phyloP scores from a whole-genome alignment of 2,113 vertebrate species.

The Rousettus leschenaultii region DNA sequence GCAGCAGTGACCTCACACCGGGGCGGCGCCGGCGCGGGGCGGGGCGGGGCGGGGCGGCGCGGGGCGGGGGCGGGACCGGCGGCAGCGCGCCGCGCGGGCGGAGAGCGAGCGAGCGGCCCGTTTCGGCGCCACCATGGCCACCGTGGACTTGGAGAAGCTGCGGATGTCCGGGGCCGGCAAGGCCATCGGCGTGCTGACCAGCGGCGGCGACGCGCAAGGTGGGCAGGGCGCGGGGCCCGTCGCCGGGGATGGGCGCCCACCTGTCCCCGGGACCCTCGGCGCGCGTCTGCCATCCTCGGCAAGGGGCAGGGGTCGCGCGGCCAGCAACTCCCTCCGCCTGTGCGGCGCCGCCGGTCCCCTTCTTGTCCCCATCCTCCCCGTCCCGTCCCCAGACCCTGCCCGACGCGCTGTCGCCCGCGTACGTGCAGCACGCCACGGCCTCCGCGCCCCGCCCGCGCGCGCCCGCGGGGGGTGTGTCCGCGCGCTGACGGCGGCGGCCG shows the following conservation, averaged over 20 bases:
- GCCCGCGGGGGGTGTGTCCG: not conserved
- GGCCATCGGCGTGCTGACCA: slow-evolving; percentile 93
- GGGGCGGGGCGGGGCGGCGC: not conserved
- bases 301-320: not conserved
- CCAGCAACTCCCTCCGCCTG: accelerated
- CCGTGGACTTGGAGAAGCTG: slow-evolving; percentile 84
- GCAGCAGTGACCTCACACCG: not conserved
- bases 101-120: slow-evolving; percentile 35
- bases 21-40: not conserved
- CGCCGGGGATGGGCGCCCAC: not conserved
- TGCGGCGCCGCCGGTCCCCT: not conserved
- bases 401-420: not conserved
- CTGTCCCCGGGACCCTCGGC: not conserved
- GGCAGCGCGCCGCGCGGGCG: not conserved
- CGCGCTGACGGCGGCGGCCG: not conserved
- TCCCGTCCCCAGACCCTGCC: not conserved
- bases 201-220: slow-evolving; percentile 98
- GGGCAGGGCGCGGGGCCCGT: not conserved
- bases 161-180: slow-evolving; percentile 88
- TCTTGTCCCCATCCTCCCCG: accelerated
- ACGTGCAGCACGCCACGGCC: slow-evolving; percentile 52
- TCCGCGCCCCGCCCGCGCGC: not conserved
- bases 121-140: slow-evolving; percentile 79
- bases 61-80: not conserved
- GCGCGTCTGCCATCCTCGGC: not conserved